Base-by-base conservation (phyloP, 2,113 vertebrate genomes). In the Anoplopoma fimbria region DNA sequence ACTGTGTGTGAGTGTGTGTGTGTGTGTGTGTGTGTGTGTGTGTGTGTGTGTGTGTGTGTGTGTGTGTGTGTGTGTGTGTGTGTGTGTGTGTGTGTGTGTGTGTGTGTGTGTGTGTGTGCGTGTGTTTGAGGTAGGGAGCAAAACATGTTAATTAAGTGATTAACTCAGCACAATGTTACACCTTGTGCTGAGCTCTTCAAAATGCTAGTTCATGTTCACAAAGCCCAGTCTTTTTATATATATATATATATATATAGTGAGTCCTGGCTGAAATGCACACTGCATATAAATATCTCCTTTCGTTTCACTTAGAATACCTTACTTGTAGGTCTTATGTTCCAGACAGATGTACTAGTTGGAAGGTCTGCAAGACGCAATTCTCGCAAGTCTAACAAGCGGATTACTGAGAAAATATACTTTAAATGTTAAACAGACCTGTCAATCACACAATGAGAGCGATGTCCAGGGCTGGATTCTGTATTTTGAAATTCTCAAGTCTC, bases 121-220 rank as follows among this genome's bases (percentile, higher is more conserved):
- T 36, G 70, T 47, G 9, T 68, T 51, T 79, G 64, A 84, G 25
- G 55, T 27, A 78, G 38, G 31, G 33, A 73, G 60, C 75, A 51
- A 62, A 67, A 33, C 27, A 3, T 76, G 64, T 88, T 86, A 34
- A 85, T 90, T 87, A 72, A 81, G 47, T 31, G 76, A n/a, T n/a
- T n/a, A n/a, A n/a, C n/a, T n/a, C n/a, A n/a, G n/a, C n/a, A n/a
- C n/a, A n/a, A n/a, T n/a, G n/a, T 60, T 67, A 68, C 75, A 70
- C 21, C 8, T 9, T 31, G 68, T 69, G 76, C 57, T 77, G 77
- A 77, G 72, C 69, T 63, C 34, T 40, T 68, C 34, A 76, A 77
- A 83, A 85, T 68, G 69, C 85, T 70, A 63, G 68, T 58, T 77
- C 53, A 23, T 58, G 49, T 76, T 82, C 42, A 74, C 33, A 21